Evolutionary conservation across 2,888 invertebrate species (phyloP).

Genomic region (Sicus ferrugineus): DNA sequence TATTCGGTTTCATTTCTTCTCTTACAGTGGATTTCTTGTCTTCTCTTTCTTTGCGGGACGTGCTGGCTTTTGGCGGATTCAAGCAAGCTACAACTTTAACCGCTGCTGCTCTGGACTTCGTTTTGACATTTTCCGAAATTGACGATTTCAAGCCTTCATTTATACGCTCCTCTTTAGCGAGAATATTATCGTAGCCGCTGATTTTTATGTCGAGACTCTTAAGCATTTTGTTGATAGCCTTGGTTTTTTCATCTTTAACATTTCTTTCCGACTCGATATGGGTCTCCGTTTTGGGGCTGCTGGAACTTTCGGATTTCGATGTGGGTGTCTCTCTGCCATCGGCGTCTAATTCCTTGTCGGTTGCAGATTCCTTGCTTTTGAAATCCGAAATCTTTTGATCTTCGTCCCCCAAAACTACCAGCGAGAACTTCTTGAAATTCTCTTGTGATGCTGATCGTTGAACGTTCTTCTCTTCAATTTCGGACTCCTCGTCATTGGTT

Average conservation of each 20-base stretch:
- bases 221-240: constrained; percentile 63
- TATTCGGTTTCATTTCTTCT: constrained; percentile 23
- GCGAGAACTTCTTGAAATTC: constrained; percentile 36
- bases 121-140: constrained; percentile 65
- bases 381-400: constrained; percentile 23
- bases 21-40: constrained; percentile 27
- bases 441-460: constrained; percentile 41
- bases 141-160: constrained; percentile 62
- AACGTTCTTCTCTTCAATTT: constrained; percentile 38
- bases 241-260: constrained; percentile 59
- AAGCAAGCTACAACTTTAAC: constrained; percentile 57
- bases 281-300: constrained; percentile 35
- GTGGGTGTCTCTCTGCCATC: neutral
- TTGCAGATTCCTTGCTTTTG: constrained; percentile 31
- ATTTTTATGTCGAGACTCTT: constrained; percentile 64
- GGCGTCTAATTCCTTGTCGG: neutral
- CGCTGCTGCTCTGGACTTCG: constrained; percentile 63
- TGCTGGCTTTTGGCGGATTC: constrained; percentile 48
- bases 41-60: constrained; percentile 40
- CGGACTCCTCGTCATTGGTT: constrained; percentile 33
- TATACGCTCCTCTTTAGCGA: constrained; percentile 59
- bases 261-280: constrained; percentile 44
- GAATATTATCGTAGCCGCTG: constrained; percentile 60
- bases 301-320: constrained; percentile 23
- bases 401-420: constrained; percentile 1